Evolutionary conservation across 2,113 vertebrate species (phyloP), one percentile per base, ranked within the genome.

Genomic region (Pelvicachromis taeniatus): DNA sequence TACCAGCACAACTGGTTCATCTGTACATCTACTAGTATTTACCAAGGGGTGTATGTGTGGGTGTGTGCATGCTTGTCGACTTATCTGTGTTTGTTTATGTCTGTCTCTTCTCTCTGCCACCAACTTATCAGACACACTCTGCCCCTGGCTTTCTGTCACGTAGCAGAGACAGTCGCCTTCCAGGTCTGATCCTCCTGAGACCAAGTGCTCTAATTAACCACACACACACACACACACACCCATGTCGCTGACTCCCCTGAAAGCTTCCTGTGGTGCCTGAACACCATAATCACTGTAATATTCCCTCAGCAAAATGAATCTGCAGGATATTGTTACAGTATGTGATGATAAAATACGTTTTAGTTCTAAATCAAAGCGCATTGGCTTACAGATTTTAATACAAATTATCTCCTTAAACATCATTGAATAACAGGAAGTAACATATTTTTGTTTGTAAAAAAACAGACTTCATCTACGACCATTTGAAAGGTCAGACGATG

Each of bases 151-250:
- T 70, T 89, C 84, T 86, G 88, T 94, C 91, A 93, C 87, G 87
- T 87, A 93, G 91, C 90, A 92, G 83, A 92, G 91, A 90, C 89
- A 29, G 85, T 81, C 50, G 80, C 89, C 84, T 88, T 91, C 87
- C 80, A 84, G 40, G 84, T 86, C 87, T 93, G 91, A 93, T 90
- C 90, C 88, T 88, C 92, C 86, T 81, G 90, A 84, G 89, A 87
- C 90, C 86, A 89, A 93, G 83, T 88, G 91, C 90, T 93, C 88
- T 91, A 85, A 93, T 91, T 93, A 94, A 89, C 40, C 81, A 52
- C 65, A 70, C 63, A 68, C 63, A 68, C 33, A 9, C 45, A 77
- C n/a, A 4, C 55, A 80, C 79, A 29, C 48, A 58, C 70, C 78
- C 80, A 42, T 84, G 77, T 42, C 83, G 78, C 70, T 48, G 81